phyloP scores from a whole-genome alignment of 2,797 vertebrate species.

The Sternotherus odoratus region DNA sequence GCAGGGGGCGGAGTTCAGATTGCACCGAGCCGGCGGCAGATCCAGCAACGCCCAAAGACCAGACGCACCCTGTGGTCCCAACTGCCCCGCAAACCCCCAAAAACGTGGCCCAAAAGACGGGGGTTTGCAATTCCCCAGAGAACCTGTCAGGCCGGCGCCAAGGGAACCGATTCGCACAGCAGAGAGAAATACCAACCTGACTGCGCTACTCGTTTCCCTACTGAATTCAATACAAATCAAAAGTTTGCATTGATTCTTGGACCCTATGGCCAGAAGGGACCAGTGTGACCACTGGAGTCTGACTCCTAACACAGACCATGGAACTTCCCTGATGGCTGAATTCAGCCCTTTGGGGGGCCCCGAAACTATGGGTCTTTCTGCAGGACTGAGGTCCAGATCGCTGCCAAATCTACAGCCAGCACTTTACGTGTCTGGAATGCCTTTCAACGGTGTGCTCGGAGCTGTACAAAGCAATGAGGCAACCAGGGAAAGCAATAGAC shows the following conservation, averaged over 20 bases:
- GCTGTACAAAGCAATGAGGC: neutral
- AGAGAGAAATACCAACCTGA: neutral
- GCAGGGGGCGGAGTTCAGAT: neutral
- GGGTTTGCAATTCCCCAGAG: neutral
- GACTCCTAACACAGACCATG: neutral
- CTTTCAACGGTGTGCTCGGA: neutral
- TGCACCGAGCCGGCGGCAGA: neutral
- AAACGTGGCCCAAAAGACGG: neutral
- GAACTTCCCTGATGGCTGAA: neutral
- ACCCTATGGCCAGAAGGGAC: neutral
- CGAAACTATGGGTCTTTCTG: neutral
- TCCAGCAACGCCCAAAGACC: neutral
- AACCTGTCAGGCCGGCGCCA: neutral
- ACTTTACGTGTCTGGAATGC: rapidly evolving
- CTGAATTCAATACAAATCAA: rapidly evolving
- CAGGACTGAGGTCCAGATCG: neutral
- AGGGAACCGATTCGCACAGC: neutral
- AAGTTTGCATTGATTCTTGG: neutral
- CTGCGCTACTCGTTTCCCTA: neutral
- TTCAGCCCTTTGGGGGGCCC: too few relatives aligned
- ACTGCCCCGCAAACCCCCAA: neutral
- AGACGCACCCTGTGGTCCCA: neutral
- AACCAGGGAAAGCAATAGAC: neutral
- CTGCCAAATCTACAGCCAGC: rapidly evolving
- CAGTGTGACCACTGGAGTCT: too few relatives aligned